Percentiles rank a stretch among this genome's conserved stretches.
Evolutionary conservation across 2,113 vertebrate species (phyloP).

Genomic region (Bucco capensis): DNA sequence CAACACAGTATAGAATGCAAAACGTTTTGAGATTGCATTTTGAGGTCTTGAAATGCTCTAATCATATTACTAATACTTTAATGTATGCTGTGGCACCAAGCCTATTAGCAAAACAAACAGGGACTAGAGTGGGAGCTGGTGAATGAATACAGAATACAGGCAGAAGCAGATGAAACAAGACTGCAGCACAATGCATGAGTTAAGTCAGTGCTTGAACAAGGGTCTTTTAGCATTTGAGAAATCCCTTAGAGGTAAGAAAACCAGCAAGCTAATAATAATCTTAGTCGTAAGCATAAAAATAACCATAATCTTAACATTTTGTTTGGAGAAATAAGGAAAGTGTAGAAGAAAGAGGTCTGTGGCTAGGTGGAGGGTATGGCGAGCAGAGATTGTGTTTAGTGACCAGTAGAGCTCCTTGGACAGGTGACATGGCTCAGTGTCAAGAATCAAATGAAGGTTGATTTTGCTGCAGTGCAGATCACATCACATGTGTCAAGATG

Average conservation of each 20-base stretch:
- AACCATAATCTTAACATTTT: neutral
- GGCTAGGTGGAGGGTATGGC: neutral
- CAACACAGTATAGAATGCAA: neutral
- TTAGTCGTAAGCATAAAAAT: neutral
- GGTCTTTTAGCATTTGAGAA: neutral
- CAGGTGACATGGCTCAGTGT: neutral
- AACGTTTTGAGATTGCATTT: neutral
- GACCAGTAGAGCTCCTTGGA: neutral
- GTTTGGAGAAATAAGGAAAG: neutral
- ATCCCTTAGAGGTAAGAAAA: neutral
- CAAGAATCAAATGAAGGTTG: neutral
- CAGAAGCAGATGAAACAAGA: neutral
- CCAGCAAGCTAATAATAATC: neutral
- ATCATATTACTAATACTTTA: slow-evolving; percentile 32
- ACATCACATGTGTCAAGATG: neutral
- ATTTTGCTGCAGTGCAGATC: neutral
- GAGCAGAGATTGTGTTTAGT: neutral
- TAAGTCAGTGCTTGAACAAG: neutral
- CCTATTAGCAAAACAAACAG: slow-evolving; percentile 37
- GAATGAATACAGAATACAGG: neutral
- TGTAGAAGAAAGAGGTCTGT: neutral
- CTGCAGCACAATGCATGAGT: neutral
- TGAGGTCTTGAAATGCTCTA: slow-evolving; percentile 57
- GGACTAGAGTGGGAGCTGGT: neutral
- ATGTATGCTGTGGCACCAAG: neutral